Evolutionary conservation across 2,888 invertebrate species (phyloP).

Genomic region (Mesoligia furuncula): DNA sequence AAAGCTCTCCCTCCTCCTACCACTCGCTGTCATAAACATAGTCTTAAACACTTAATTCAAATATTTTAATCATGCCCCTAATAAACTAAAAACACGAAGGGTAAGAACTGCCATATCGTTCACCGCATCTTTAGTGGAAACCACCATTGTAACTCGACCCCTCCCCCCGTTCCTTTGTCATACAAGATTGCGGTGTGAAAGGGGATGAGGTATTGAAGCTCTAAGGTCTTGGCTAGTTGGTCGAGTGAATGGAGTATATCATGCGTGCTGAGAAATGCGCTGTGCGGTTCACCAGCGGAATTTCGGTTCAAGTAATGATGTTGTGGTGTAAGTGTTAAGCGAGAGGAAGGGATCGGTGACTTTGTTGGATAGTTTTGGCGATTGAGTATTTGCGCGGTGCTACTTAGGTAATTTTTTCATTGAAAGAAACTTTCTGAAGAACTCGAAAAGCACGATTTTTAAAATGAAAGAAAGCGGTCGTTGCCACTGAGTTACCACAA

Average conservation of each 20-base stretch:
- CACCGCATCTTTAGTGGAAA: constrained; percentile 41
- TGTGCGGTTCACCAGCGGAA: constrained; percentile 59
- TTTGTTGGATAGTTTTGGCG: neutral
- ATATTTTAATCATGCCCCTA: constrained; percentile 63
- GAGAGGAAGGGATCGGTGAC: neutral
- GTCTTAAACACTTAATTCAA: constrained; percentile 52
- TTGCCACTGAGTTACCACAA: too few species aligned
- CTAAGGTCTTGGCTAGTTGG: constrained; percentile 42
- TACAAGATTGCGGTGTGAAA: neutral
- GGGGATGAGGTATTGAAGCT: constrained; percentile 4
- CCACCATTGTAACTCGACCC: constrained; percentile 23
- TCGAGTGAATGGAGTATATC: constrained; percentile 44
- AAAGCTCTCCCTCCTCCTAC: neutral
- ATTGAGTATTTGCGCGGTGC: neutral
- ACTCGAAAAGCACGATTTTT: too few species aligned
- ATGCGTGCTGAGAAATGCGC: constrained; percentile 55
- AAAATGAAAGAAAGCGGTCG: too few species aligned
- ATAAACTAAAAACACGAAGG: constrained; percentile 60
- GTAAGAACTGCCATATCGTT: constrained; percentile 40
- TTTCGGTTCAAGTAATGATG: constrained; percentile 63
- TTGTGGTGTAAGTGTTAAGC: constrained; percentile 40
- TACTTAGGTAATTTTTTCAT: too few species aligned
- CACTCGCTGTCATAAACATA: constrained; percentile 27
- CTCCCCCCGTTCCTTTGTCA: neutral
- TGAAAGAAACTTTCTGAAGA: neutral